A percentile compares a stretch with the other conserved stretches of the same genome.
Conservation (phyloP, 2,113 vertebrate genomes). For the Marmota flaviventris region DNA sequence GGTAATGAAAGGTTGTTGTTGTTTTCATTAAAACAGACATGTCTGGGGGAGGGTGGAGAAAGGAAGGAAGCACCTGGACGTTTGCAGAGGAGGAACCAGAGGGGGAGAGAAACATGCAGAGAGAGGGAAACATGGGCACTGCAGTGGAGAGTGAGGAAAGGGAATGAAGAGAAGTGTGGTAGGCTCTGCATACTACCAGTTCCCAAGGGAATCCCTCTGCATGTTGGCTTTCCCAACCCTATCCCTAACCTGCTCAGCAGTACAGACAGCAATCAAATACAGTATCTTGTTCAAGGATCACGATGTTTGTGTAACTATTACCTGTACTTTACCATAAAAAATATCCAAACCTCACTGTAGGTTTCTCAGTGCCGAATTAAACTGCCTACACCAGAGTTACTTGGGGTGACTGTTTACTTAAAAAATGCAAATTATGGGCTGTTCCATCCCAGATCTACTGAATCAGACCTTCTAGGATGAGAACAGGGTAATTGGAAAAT, state of each 20-base stretch:
- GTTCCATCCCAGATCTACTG: not conserved
- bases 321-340: not conserved
- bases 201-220: not conserved
- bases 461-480: conserved; percentile 27
- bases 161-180: not conserved
- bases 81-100: not conserved
- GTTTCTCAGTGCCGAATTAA: conserved; percentile 14
- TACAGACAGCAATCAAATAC: not conserved
- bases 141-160: not conserved
- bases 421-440: not conserved
- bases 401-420: not conserved
- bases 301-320: conserved; percentile 1
- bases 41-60: not conserved
- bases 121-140: not conserved
- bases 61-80: conserved; percentile 57
- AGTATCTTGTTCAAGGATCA: not conserved
- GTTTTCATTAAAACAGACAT: not conserved
- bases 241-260: not conserved
- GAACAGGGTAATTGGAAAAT: not conserved
- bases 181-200: not conserved
- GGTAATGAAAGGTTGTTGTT: not conserved
- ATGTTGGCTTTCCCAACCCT: not conserved
- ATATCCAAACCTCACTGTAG: not conserved
- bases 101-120: not conserved
- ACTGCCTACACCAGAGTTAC: not conserved